Percentiles rank a stretch among this genome's conserved stretches.
Evolutionary conservation across 2,888 invertebrate species (phyloP).

Genomic region (Antheraea yamamai): DNA sequence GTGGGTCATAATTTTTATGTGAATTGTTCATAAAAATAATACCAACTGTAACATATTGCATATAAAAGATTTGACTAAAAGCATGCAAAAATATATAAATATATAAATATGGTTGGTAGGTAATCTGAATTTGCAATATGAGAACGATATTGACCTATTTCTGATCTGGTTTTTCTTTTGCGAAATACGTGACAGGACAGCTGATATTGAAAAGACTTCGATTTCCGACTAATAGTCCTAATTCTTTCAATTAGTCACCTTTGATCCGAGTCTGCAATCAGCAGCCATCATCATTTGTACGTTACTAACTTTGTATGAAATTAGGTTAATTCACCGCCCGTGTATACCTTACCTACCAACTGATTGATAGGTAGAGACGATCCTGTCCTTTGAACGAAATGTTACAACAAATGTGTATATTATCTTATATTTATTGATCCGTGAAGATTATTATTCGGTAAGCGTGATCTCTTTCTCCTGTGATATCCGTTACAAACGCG

Average conservation of each 20-base stretch:
- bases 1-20: too few relatives aligned
- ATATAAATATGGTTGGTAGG: too few relatives aligned
- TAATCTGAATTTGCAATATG: too few relatives aligned
- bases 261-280: neutral
- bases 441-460: neutral
- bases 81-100: too few relatives aligned
- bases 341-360: constrained; percentile 13
- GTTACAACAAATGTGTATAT: neutral
- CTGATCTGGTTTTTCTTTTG: neutral
- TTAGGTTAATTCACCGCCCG: constrained; percentile 15
- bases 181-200: neutral
- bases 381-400: neutral
- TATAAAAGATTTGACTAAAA: too few relatives aligned
- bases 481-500: too few relatives aligned
- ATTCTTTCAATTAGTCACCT: constrained; percentile 14
- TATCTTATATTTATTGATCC: neutral
- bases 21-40: too few relatives aligned
- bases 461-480: neutral
- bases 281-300: neutral
- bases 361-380: neutral
- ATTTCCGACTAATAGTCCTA: neutral
- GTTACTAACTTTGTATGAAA: constrained; percentile 21
- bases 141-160: too few relatives aligned
- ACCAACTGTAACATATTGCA: too few relatives aligned
- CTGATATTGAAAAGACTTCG: neutral